phyloP scores from a whole-genome alignment of 2,797 vertebrate species.

The Phalloptychus januarius region DNA sequence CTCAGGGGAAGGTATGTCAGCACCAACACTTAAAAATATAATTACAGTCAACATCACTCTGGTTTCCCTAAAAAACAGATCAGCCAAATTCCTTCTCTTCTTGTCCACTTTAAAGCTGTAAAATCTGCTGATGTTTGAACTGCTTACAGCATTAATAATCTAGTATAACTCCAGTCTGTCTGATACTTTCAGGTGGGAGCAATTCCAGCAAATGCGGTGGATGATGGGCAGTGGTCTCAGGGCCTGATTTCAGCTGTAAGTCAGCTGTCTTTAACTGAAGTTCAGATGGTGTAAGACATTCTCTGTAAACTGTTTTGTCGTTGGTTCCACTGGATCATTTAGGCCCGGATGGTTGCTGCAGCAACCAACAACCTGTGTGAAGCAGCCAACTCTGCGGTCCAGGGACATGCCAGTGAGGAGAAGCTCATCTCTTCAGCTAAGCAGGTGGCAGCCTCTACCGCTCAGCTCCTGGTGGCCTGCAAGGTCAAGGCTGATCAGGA shows the following conservation, averaged over 20 bases:
- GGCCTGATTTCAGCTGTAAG: slow-evolving; percentile 98
- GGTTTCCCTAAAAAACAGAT: not conserved
- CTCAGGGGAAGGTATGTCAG: slow-evolving; percentile 90
- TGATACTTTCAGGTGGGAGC: slow-evolving; percentile 86
- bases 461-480: slow-evolving; percentile 96
- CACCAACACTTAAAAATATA: not conserved
- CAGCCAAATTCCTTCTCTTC: not conserved
- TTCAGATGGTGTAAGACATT: not conserved
- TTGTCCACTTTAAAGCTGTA: not conserved
- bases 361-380: slow-evolving; percentile 97
- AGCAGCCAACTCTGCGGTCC: slow-evolving; percentile 94
- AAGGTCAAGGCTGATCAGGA: slow-evolving; percentile 98
- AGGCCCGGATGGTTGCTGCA: slow-evolving; percentile 98
- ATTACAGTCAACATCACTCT: not conserved
- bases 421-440: slow-evolving; percentile 98
- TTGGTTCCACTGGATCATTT: slow-evolving; percentile 2
- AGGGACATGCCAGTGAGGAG: slow-evolving; percentile 97
- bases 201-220: slow-evolving; percentile 91
- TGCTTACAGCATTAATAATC: not conserved
- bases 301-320: not conserved
- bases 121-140: not conserved
- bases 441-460: slow-evolving; percentile 96
- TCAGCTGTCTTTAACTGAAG: not conserved
- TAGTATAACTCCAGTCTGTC: not conserved
- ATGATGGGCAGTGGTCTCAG: slow-evolving; percentile 98